phyloP scores from a whole-genome alignment of 1,140 invertebrate species.

The Pogonus chalceus region DNA sequence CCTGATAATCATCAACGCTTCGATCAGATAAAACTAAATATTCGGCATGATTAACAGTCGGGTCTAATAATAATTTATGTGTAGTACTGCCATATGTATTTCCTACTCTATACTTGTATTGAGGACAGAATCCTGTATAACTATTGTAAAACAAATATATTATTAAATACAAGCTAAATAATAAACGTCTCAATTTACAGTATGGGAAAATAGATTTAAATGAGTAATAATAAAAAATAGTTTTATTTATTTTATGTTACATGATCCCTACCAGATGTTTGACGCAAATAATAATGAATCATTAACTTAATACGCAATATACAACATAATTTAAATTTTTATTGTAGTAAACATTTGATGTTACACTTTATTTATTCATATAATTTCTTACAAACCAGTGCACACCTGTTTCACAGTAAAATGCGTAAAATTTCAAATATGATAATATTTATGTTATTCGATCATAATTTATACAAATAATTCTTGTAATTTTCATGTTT shows the following conservation, averaged over 20 bases:
- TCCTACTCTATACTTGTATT: conserved; percentile 57
- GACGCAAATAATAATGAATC: background rate
- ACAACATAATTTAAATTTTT: too few relatives aligned
- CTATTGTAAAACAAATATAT: conserved; percentile 32
- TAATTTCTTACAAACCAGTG: too few relatives aligned
- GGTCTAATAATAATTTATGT: conserved; percentile 60
- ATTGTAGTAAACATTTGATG: too few relatives aligned
- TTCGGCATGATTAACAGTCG: conserved; percentile 54
- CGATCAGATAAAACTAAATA: conserved; percentile 55
- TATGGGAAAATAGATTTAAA: conserved; percentile 6
- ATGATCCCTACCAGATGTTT: background rate
- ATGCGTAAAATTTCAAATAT: too few relatives aligned
- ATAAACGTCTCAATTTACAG: background rate
- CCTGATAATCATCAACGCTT: conserved; percentile 46
- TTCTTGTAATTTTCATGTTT: too few relatives aligned
- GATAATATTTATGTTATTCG: too few relatives aligned
- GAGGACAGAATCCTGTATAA: conserved; percentile 62
- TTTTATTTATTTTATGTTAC: too few relatives aligned
- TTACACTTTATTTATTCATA: too few relatives aligned
- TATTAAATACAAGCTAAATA: too few relatives aligned
- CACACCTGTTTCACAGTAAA: too few relatives aligned
- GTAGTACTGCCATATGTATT: conserved; percentile 59
- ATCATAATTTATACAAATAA: too few relatives aligned
- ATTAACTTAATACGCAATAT: too few relatives aligned
- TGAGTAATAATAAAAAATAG: conserved; percentile 9